A percentile compares a stretch with the other conserved stretches of the same genome.
Conservation (phyloP, 2,888 invertebrate species). For the Vandiemenella viatica region DNA sequence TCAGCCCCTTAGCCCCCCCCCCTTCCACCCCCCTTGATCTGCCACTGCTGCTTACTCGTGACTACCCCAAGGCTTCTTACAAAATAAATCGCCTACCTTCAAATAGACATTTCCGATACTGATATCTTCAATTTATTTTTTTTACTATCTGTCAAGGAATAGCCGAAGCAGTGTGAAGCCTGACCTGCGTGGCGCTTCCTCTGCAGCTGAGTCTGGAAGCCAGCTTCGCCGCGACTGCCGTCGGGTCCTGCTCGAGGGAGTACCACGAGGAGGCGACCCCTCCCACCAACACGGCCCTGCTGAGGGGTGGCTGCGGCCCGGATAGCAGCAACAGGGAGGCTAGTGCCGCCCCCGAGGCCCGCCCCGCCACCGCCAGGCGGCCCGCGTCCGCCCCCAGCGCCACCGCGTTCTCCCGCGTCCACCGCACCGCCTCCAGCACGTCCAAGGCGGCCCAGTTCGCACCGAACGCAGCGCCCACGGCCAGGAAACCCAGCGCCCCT, state of each 20-base stretch:
- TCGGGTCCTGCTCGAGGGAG: neutral
- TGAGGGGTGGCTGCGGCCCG: constrained; percentile 2
- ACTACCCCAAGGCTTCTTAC: too few species aligned
- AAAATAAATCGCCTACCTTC: too few species aligned
- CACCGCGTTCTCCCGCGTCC: constrained; percentile 23
- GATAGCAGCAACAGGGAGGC: constrained; percentile 19
- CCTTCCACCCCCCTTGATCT: too few species aligned
- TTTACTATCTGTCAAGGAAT: too few species aligned
- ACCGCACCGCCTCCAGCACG: constrained; percentile 23
- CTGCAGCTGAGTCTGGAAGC: neutral
- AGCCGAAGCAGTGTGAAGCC: neutral
- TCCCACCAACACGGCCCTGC: neutral
- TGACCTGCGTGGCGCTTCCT: neutral
- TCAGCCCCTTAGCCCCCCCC: too few species aligned
- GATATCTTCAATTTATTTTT: too few species aligned
- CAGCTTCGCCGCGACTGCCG: neutral
- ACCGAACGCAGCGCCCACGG: constrained; percentile 19
- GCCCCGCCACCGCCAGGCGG: constrained; percentile 24
- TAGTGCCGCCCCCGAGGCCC: constrained; percentile 24
- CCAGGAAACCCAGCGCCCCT: constrained; percentile 24
- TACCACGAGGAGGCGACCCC: neutral
- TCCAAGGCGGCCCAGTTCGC: constrained; percentile 26
- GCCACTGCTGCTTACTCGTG: too few species aligned
- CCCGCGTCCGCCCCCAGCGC: constrained; percentile 23
- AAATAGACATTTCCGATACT: too few species aligned